Base-by-base conservation (phyloP, 2,888 invertebrate genomes). In the Odontocolon sp. region DNA sequence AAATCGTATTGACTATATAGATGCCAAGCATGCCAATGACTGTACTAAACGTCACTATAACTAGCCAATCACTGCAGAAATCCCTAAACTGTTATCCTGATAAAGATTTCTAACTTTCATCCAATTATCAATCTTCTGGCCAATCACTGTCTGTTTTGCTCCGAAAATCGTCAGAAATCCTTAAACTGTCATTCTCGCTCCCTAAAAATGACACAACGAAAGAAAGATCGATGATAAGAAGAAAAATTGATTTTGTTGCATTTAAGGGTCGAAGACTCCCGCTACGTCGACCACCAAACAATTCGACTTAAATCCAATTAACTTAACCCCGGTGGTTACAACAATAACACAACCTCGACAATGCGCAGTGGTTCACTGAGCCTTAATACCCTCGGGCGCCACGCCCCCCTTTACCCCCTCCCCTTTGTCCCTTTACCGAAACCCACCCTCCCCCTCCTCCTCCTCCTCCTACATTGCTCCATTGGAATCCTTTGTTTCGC, bases 251-350 rank as follows among this genome's bases (percentile, higher is more conserved):
- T 36, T 4, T 36, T 36, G n/a, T n/a, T 8, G 23, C 6, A 31
- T 31, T 26, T 0, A 18, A 8, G 50, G 33, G 47, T 67, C 61
- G 38, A 33, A 16, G 50, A 36, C n/a, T 36, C 71, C 71, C 36
- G 78, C 70, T 72, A 72, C 74, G 77, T 77, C 79, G 79, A 75
- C 80, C 72, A 77, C 79, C 84, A 85, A 87, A 88, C 86, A 88
- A 85, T 88, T 86, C 84, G 84, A 85, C 84, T 87, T 84, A 85
- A 89, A 88, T 88, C 88, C 87, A 89, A 88, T 89, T 87, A 89
- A 89, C 82, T 87, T 84, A 85, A 87, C 80, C 82, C 84, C 80
- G 72, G 75, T 83, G 84, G 83, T 86, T 84, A 83, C 81, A 85
- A 86, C 86, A 87, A 87, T 87, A 87, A 87, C 84, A 86, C 83